phyloP scores from a whole-genome alignment of 2,797 vertebrate genomes.

The Peromyscus aztecus region DNA sequence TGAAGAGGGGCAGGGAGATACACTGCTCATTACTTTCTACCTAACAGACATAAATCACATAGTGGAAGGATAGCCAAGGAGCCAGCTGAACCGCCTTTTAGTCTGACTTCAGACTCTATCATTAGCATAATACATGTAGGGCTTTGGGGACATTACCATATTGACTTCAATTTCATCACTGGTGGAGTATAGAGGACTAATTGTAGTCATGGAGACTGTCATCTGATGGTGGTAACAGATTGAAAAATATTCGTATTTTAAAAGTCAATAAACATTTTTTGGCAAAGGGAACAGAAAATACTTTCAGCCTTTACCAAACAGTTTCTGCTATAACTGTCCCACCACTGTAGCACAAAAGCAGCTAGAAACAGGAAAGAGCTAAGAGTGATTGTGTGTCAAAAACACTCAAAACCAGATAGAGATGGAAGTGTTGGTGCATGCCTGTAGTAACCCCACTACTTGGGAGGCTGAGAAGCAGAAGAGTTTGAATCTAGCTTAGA shows the following conservation, averaged over 20 bases:
- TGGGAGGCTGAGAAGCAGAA: neutral
- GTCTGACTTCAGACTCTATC: conserved; percentile 1
- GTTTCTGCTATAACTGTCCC: conserved; percentile 20
- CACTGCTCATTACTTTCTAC: neutral
- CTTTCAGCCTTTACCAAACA: neutral
- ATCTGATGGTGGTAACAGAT: conserved; percentile 11
- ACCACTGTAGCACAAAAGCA: neutral
- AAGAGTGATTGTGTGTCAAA: neutral
- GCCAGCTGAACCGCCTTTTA: neutral
- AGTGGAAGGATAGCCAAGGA: conserved; percentile 19
- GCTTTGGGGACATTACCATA: conserved; percentile 41
- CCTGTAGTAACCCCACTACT: neutral
- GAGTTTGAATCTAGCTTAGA: neutral
- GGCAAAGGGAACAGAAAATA: conserved; percentile 16
- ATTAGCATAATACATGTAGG: conserved; percentile 51
- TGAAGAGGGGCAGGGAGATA: neutral
- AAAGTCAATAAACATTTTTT: conserved; percentile 4
- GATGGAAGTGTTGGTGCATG: neutral
- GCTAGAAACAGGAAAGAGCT: neutral
- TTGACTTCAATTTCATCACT: conserved; percentile 36
- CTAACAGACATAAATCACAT: neutral
- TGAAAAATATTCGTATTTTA: conserved; percentile 33
- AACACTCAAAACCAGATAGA: neutral
- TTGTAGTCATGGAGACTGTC: neutral
- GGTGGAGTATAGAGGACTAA: conserved; percentile 19